Conservation (phyloP, 2,797 vertebrate genomes). For the Echeneis naucrates region DNA sequence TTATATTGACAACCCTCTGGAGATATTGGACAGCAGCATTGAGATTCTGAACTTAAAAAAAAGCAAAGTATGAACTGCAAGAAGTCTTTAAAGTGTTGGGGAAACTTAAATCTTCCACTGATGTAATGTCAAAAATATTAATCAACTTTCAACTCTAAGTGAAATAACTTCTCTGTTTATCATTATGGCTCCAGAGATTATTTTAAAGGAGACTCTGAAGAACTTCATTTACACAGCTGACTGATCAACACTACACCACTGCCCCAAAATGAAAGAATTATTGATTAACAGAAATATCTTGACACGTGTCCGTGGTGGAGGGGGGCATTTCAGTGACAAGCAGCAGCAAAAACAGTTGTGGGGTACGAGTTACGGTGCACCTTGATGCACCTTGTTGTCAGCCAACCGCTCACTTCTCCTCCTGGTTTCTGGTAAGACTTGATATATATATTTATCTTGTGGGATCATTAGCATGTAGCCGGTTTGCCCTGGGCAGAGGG, state of each 20-base stretch:
- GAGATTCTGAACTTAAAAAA: neutral
- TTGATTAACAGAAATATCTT: conserved; percentile 5
- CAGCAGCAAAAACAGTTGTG: conserved; percentile 24
- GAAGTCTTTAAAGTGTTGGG: neutral
- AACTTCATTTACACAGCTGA: conserved; percentile 6
- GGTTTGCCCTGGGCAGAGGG: conserved; percentile 72
- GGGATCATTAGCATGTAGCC: conserved; percentile 76
- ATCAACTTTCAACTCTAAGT: conserved; percentile 4
- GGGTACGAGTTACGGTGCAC: too few relatives aligned
- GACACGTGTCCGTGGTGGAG: neutral
- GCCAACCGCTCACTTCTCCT: conserved; percentile 29
- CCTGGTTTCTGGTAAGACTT: conserved; percentile 34
- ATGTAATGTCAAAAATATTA: neutral
- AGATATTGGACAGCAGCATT: neutral
- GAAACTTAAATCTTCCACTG: neutral
- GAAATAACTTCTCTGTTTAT: conserved; percentile 3
- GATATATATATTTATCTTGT: conserved; percentile 62
- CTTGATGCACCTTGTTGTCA: conserved; percentile 7
- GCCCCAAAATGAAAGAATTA: conserved; percentile 10
- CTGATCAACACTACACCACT: conserved; percentile 5
- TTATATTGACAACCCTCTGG: neutral
- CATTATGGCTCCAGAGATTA: neutral
- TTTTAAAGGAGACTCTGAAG: conserved; percentile 3
- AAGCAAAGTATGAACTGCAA: neutral
- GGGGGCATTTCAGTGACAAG: conserved; percentile 21